Evolutionary conservation across 2,888 invertebrate species (phyloP).

Genomic region (Drosophila bunnanda): DNA sequence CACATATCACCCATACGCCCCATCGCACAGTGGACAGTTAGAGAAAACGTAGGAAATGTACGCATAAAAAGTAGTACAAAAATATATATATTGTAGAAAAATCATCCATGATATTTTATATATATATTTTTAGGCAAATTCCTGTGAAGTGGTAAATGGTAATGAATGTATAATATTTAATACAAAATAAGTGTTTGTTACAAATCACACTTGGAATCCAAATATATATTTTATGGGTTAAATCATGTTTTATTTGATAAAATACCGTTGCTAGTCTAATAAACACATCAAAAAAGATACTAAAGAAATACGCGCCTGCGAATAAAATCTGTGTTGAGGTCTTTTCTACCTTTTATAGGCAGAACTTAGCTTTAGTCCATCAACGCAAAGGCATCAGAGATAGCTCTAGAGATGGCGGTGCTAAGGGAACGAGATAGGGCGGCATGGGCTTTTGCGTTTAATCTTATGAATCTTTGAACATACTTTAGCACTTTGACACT

Average conservation of each 20-base stretch:
- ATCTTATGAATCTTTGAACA: conserved; percentile 83
- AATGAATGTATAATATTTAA: neutral
- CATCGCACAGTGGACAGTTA: conserved; percentile 31
- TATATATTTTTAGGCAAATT: neutral
- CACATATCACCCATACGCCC: conserved; percentile 38
- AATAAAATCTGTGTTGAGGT: neutral
- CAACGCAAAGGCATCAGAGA: conserved; percentile 42
- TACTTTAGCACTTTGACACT: conserved; percentile 82
- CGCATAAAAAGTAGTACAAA: neutral
- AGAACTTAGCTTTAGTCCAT: neutral
- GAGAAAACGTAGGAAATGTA: conserved; percentile 13
- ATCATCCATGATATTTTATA: neutral
- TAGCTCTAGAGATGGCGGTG: neutral
- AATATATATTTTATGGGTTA: no score
- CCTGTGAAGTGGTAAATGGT: no score
- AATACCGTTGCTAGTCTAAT: neutral
- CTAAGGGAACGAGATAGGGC: conserved; percentile 7
- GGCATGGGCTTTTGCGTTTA: conserved; percentile 54
- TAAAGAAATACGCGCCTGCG: neutral
- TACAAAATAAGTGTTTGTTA: neutral
- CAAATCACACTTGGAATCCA: no score
- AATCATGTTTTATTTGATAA: no score
- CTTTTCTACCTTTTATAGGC: conserved; percentile 56
- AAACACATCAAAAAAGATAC: neutral
- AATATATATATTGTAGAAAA: neutral